These are phyloP conservation scores for Caenorhabditis brenneri DNA, from an alignment of 1,140 invertebrate genomes.

Conservation along the genomic window DNA sequence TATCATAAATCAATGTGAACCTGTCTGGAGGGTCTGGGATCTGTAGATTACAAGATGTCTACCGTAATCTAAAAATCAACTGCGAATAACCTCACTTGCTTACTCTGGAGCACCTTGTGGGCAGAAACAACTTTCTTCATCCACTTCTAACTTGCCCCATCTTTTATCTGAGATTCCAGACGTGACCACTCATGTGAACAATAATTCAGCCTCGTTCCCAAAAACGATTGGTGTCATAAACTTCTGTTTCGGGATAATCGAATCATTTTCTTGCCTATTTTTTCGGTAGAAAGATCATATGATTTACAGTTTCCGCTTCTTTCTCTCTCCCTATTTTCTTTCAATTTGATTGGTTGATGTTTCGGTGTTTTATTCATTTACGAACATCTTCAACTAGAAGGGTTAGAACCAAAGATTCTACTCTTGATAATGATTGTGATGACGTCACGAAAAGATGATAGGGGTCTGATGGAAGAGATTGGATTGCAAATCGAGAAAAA, in stretches of 20 bases:
- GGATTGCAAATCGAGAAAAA: constrained; percentile 6
- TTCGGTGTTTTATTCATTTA: background rate
- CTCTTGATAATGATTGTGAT: background rate
- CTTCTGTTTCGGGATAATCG: background rate
- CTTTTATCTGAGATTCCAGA: background rate
- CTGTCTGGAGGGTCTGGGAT: no score
- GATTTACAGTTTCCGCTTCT: constrained; percentile 2
- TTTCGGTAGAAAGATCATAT: background rate
- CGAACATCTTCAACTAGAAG: background rate
- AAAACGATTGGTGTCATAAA: constrained; percentile 16
- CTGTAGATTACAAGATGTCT: no score
- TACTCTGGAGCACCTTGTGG: no score
- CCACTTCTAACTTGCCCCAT: no score
- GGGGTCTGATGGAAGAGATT: background rate
- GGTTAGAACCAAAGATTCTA: background rate
- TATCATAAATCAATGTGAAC: background rate
- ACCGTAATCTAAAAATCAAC: no score
- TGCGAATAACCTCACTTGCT: no score
- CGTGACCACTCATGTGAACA: background rate
- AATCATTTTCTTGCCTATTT: background rate
- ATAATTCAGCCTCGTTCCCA: background rate
- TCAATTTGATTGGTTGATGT: background rate
- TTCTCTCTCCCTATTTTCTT: no score
- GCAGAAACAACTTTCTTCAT: no score
- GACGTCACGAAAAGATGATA: background rate